Evolutionary conservation across 2,797 vertebrate genomes (phyloP).

Genomic region (Microctenopoma steveboyesi): DNA sequence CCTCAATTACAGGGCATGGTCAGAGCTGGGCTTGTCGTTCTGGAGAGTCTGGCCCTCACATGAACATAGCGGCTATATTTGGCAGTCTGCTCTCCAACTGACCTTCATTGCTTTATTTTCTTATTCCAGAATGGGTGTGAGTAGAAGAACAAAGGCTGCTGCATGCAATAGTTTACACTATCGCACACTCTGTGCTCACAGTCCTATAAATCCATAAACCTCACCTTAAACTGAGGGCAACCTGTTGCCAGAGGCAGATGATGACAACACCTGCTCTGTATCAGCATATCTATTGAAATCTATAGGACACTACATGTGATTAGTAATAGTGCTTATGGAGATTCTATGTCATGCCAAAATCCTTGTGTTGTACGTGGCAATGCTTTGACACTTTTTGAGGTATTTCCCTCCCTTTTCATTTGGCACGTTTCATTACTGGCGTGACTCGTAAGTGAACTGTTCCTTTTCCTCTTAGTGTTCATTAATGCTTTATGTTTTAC

Average conservation of each 20-base stretch:
- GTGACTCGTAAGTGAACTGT: slow-evolving; percentile 72
- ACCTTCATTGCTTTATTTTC: slow-evolving; percentile 83
- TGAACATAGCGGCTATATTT: slow-evolving; percentile 87
- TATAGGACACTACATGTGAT: not conserved
- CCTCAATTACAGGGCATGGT: slow-evolving; percentile 90
- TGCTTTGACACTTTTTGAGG: slow-evolving; percentile 64
- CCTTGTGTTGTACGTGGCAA: slow-evolving; percentile 53
- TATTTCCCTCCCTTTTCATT: slow-evolving; percentile 76
- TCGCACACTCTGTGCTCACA: slow-evolving; percentile 41
- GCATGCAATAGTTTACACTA: slow-evolving; percentile 55
- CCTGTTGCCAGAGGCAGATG: not conserved
- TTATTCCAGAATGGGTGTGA: slow-evolving; percentile 72
- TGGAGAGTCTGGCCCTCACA: slow-evolving; percentile 87
- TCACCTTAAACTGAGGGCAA: slow-evolving; percentile 22
- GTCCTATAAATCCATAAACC: slow-evolving; percentile 29
- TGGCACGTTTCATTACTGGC: slow-evolving; percentile 67
- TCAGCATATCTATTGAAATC: slow-evolving; percentile 19
- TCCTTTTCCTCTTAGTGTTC: slow-evolving; percentile 75
- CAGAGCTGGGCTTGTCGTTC: slow-evolving; percentile 85
- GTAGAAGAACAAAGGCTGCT: slow-evolving; percentile 70
- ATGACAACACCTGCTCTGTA: slow-evolving; percentile 8
- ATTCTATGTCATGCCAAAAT: not conserved
- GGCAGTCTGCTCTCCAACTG: slow-evolving; percentile 86
- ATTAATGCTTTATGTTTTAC: slow-evolving; percentile 79
- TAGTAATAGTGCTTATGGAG: not conserved